Conservation (phyloP, 2,888 invertebrate genomes). For the Apamea monoglypha region DNA sequence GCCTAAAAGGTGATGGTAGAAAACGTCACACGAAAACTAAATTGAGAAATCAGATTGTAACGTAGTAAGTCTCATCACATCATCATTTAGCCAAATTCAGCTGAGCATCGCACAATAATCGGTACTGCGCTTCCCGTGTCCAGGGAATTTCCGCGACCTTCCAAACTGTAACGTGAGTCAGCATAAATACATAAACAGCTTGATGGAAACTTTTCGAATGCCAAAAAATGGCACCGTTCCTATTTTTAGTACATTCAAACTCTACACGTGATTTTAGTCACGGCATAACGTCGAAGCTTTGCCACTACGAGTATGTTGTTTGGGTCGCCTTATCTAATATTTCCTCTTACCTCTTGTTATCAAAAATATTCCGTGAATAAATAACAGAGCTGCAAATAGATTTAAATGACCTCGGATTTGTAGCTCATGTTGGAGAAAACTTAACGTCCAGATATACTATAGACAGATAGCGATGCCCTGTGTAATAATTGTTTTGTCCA, state of each 20-base stretch:
- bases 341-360: slow-evolving; percentile 3
- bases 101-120: neutral
- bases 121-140: neutral
- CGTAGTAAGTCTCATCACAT: no score
- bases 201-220: neutral
- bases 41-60: neutral
- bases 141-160: neutral
- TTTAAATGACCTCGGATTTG: slow-evolving; percentile 10
- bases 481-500: slow-evolving; percentile 11
- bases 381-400: slow-evolving; percentile 28
- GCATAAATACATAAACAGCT: neutral
- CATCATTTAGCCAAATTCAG: neutral
- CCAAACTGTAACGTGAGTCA: neutral
- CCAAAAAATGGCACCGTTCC: neutral
- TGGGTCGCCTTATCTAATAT: slow-evolving; percentile 24
- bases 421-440: slow-evolving; percentile 5
- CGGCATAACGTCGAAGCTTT: neutral
- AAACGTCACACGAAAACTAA: neutral
- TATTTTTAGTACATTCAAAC: slow-evolving; percentile 1
- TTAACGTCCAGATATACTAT: neutral
- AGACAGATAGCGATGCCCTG: slow-evolving; percentile 2
- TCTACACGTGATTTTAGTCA: neutral
- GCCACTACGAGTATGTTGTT: neutral
- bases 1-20: neutral
- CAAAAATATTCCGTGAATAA: slow-evolving; percentile 7